Conservation (phyloP, 2,113 vertebrate species). For the Emydocephalus ijimae region DNA sequence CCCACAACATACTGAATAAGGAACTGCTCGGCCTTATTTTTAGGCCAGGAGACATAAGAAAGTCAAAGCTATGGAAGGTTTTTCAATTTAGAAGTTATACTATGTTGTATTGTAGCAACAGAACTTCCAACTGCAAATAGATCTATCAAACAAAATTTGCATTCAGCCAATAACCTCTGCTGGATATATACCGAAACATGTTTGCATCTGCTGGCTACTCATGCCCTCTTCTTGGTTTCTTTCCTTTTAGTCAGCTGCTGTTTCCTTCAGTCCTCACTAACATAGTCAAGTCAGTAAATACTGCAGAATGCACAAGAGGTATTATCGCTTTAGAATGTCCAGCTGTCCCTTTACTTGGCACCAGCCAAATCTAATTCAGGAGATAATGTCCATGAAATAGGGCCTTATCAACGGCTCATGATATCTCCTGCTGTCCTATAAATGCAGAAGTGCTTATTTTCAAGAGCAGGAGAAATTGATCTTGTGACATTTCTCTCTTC, state of each 20-base stretch:
- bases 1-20: background rate
- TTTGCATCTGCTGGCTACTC: background rate
- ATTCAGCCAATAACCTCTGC: background rate
- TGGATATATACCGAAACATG: background rate
- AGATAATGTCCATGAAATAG: conserved; percentile 17
- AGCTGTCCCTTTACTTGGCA: conserved; percentile 3
- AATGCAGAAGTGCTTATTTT: conserved; percentile 1
- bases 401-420: background rate
- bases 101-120: background rate
- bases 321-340: background rate
- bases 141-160: background rate
- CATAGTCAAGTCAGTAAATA: background rate
- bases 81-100: background rate
- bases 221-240: background rate
- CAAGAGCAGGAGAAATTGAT: background rate
- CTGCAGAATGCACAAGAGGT: background rate
- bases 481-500: background rate
- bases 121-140: background rate
- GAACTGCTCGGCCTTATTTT: background rate
- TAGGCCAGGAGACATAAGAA: background rate
- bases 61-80: background rate
- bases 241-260: background rate
- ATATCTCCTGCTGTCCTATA: conserved; percentile 8
- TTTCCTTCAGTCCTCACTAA: background rate
- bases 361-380: conserved; percentile 1